phyloP scores from a whole-genome alignment of 2,888 invertebrate species.

The Crematogaster levior region DNA sequence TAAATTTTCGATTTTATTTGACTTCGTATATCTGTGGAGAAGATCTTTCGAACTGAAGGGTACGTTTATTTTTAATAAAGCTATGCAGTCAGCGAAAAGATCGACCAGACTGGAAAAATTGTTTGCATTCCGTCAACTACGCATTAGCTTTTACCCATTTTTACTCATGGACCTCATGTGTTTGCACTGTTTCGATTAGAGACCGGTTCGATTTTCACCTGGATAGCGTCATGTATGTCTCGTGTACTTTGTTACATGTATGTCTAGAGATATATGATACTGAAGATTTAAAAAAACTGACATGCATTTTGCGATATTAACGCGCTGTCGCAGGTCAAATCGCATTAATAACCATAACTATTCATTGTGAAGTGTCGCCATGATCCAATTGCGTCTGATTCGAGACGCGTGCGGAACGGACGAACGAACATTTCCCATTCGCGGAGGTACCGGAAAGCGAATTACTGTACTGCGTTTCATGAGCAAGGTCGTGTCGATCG shows the following conservation, averaged over 20 bases:
- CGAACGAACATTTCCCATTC: slow-evolving; percentile 34
- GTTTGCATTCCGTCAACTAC: neutral
- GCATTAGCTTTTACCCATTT: neutral
- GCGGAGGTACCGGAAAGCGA: slow-evolving; percentile 52
- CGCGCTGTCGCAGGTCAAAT: slow-evolving; percentile 42
- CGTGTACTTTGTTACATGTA: neutral
- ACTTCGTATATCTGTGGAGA: neutral
- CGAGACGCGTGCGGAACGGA: slow-evolving; percentile 59
- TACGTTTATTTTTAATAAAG: slow-evolving; percentile 5
- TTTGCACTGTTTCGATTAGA: slow-evolving; percentile 6
- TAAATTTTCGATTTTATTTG: neutral
- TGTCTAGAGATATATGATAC: neutral
- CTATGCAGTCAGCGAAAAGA: too few species aligned
- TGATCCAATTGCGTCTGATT: slow-evolving; percentile 73
- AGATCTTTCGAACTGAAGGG: neutral
- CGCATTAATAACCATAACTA: slow-evolving; percentile 60
- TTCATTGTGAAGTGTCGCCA: slow-evolving; percentile 60
- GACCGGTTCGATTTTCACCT: neutral
- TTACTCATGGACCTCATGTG: neutral
- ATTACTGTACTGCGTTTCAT: slow-evolving; percentile 12
- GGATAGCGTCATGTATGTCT: neutral
- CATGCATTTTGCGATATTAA: neutral
- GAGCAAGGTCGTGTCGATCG: slow-evolving; percentile 46
- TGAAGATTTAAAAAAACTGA: slow-evolving; percentile 2
- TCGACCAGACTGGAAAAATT: neutral